Evolutionary conservation across 2,888 invertebrate species (phyloP).

Genomic region (Polia nebulosa): DNA sequence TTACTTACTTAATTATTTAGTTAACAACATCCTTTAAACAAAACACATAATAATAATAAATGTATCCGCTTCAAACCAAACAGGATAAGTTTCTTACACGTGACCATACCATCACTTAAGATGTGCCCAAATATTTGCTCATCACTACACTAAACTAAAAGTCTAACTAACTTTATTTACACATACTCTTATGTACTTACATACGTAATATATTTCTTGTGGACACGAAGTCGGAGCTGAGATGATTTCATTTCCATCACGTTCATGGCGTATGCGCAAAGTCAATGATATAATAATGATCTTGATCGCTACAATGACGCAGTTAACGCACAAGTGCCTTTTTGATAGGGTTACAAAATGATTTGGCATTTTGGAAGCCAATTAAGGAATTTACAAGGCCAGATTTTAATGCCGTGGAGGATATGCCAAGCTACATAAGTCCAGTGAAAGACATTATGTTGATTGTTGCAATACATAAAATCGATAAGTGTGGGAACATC

Average conservation of each 20-base stretch:
- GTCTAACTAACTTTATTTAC: constrained; percentile 53
- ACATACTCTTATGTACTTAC: constrained; percentile 36
- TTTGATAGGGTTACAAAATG: constrained; percentile 10
- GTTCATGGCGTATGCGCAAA: constrained; percentile 40
- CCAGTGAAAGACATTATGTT: background rate
- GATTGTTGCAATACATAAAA: constrained; percentile 17
- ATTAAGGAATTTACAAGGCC: background rate
- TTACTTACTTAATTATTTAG: background rate
- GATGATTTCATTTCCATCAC: constrained; percentile 36
- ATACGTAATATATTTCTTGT: constrained; percentile 39
- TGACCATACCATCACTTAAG: constrained; percentile 43
- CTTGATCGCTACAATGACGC: constrained; percentile 33
- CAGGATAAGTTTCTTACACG: constrained; percentile 30
- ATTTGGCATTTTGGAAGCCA: constrained; percentile 12
- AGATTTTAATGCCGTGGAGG: constrained; percentile 32
- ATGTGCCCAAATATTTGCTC: constrained; percentile 55
- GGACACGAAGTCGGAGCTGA: constrained; percentile 2
- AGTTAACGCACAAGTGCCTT: background rate
- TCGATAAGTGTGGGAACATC: constrained; percentile 25
- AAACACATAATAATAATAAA: constrained; percentile 1
- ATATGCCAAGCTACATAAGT: constrained; percentile 15
- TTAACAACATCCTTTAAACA: background rate
- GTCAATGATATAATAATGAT: constrained; percentile 47
- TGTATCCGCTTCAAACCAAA: constrained; percentile 29
- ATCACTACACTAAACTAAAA: constrained; percentile 59